phyloP scores from a whole-genome alignment of 1,140 invertebrate genomes.

The Bombus affinis region DNA sequence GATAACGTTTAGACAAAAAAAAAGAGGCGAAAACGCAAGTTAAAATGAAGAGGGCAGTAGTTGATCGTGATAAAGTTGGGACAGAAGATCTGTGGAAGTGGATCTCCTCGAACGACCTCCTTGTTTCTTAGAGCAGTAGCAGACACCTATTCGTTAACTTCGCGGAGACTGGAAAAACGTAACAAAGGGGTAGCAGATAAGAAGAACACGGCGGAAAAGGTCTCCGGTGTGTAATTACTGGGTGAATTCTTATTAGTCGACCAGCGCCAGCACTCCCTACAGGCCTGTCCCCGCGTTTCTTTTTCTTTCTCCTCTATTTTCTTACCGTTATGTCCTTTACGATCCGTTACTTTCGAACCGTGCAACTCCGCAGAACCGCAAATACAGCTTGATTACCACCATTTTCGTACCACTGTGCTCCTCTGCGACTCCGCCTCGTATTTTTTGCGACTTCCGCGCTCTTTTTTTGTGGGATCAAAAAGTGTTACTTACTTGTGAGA shows the following conservation, averaged over 20 bases:
- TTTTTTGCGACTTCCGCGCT: no score
- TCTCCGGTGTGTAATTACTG: slow-evolving; percentile 73
- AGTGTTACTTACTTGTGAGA: no score
- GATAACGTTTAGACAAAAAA: slow-evolving; percentile 2
- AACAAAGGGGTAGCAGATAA: slow-evolving; percentile 60
- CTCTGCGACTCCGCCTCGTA: no score
- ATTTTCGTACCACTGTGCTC: neutral
- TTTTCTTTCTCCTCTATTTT: slow-evolving; percentile 5
- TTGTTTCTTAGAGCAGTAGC: slow-evolving; percentile 58
- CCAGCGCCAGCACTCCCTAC: slow-evolving; percentile 57
- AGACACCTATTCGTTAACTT: slow-evolving; percentile 67
- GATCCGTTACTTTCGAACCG: slow-evolving; percentile 25
- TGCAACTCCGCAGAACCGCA: slow-evolving; percentile 1
- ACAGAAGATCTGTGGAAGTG: neutral
- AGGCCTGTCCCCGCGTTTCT: slow-evolving; percentile 62
- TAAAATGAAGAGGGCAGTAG: no score
- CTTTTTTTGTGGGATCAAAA: no score
- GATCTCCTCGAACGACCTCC: slow-evolving; percentile 31
- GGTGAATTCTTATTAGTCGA: slow-evolving; percentile 71
- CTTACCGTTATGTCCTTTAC: slow-evolving; percentile 26
- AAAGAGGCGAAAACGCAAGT: neutral
- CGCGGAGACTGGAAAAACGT: slow-evolving; percentile 59
- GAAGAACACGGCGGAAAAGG: slow-evolving; percentile 61
- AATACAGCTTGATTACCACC: slow-evolving; percentile 21
- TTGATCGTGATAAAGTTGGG: neutral